Conservation (phyloP, 2,113 vertebrate genomes). For the Salvelinus namaycush region DNA sequence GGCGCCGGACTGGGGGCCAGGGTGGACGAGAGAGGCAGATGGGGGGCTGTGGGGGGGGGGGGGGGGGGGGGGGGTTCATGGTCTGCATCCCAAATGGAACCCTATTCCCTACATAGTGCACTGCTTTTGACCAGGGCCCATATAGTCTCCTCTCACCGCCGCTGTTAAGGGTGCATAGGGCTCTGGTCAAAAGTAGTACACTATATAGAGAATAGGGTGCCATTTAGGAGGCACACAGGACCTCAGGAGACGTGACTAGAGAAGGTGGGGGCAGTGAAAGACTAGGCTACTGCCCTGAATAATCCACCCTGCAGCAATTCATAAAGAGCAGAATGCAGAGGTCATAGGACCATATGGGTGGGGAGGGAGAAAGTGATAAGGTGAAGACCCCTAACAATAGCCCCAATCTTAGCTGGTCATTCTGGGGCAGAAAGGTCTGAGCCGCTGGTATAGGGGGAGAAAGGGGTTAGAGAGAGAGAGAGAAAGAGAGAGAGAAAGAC, state of each 20-base stretch:
- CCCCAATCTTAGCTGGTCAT: neutral
- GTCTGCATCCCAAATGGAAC: neutral
- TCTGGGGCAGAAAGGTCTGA: neutral
- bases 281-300: slow-evolving; percentile 10
- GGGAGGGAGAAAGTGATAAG: slow-evolving; percentile 21
- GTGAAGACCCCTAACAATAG: slow-evolving; percentile 26
- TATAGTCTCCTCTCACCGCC: neutral
- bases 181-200: no score
- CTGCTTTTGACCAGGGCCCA: neutral
- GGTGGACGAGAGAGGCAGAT: neutral
- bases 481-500: no score
- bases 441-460: no score
- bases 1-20: slow-evolving; percentile 8
- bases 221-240: neutral
- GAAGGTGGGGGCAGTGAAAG: slow-evolving; percentile 17
- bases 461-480: no score
- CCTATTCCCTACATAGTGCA: no score
- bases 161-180: no score
- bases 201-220: no score
- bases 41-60: no score
- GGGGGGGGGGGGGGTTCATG: neutral
- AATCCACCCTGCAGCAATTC: neutral
- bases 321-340: slow-evolving; percentile 24
- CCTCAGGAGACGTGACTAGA: slow-evolving; percentile 17
- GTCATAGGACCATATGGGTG: slow-evolving; percentile 31